Percentiles rank a stretch among this genome's conserved stretches.
These are phyloP conservation scores for Trematomus loennbergii DNA, from an alignment of 2,113 vertebrate species.

Conservation along the genomic window DNA sequence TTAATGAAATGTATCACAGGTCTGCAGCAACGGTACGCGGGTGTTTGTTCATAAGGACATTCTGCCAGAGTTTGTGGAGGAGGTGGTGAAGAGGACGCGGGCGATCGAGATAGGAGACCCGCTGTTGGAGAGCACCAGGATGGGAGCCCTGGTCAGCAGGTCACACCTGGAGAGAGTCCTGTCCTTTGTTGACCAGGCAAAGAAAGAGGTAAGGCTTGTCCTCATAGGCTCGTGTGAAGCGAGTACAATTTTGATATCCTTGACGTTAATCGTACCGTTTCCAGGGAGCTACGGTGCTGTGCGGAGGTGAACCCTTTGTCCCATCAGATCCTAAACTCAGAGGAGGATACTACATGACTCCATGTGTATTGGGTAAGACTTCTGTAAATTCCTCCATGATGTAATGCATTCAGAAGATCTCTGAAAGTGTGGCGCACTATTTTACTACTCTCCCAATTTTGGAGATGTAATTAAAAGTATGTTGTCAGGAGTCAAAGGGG, in stretches of 20 bases:
- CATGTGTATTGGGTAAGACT: constrained; percentile 91
- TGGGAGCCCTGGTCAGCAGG: constrained; percentile 94
- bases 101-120: constrained; percentile 94
- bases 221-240: neutral
- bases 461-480: too few species aligned
- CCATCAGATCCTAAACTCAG: constrained; percentile 91
- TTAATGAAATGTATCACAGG: constrained; percentile 79
- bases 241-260: neutral
- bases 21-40: constrained; percentile 95
- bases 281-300: constrained; percentile 92
- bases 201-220: constrained; percentile 85
- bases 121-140: constrained; percentile 90
- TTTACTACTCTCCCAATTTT: neutral
- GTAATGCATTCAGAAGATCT: neutral
- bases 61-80: constrained; percentile 88
- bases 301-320: constrained; percentile 88
- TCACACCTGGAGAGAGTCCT: constrained; percentile 92
- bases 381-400: neutral
- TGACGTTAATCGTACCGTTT: neutral
- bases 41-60: constrained; percentile 93
- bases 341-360: constrained; percentile 93
- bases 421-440: neutral
- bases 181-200: constrained; percentile 88
- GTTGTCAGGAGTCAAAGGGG: neutral
- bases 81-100: constrained; percentile 90